Evolutionary conservation across 2,113 vertebrate genomes (phyloP), one percentile per base, ranked within the genome.

Genomic region (Cariama cristata): DNA sequence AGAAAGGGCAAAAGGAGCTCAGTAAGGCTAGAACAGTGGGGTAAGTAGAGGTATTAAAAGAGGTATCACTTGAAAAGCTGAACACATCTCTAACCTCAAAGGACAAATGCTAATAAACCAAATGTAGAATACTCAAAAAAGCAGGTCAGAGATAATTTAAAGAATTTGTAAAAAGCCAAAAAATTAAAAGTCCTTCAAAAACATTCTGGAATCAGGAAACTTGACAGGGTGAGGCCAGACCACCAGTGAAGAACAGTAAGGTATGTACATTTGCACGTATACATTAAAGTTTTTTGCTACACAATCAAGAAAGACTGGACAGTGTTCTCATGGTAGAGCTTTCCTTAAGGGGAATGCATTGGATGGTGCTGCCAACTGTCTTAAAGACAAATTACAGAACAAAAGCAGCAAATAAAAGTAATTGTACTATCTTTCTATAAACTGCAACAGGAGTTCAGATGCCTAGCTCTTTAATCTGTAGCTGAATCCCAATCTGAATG

Each of bases 191-290:
- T 40, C 11, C 7, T 86, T 86, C 35, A 73, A 58, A 73, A 58
- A 14, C 20, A 30, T 55, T 20, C 33, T 33, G 23, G 28, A 79
- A 85, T 26, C 4, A 4, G 45, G 47, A 90, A 90, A 45, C 4
- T 28, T 68, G 38, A 12, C 58, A 62, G 23, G 56, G 12, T 3
- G 6, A 82, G 17, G 32, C 14, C 56, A 23, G 59, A 35, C 24
- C 52, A 49, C 22, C 18, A 47, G 6, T 14, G 14, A 50, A 58
- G 10, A 72, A 24, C 27, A 62, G 11, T 7, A 18, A 42, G 4
- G 14, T 12, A 16, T 50, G 4, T 9, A 3, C 30, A 21, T 5
- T n/a, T 11, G 7, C 7, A 35, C 1, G 4, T 9, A 35, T 11
- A 21, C 14, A 27, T 28, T 21, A 58, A 58, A 4, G 4, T 1